Percentiles rank a stretch among this genome's conserved stretches.
These are phyloP conservation scores for Bothrops jararaca DNA, from an alignment of 2,113 vertebrate species.

Conservation along the genomic window DNA sequence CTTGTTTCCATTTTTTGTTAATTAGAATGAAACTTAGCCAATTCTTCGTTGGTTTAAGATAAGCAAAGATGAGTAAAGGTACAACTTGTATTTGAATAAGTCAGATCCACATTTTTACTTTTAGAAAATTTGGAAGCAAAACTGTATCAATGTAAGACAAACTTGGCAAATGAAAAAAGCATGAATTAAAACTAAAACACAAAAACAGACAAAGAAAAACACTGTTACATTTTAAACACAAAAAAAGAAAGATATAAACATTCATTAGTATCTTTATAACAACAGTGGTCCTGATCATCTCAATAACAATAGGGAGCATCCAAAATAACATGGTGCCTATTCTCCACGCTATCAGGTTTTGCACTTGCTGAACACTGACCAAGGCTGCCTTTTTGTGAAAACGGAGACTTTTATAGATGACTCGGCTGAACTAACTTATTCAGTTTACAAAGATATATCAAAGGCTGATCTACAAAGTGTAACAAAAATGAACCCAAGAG, in stretches of 20 bases:
- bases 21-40: constrained; percentile 53
- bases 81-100: not conserved
- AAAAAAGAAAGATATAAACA: constrained; percentile 48
- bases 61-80: constrained; percentile 61
- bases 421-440: not conserved
- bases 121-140: constrained; percentile 65
- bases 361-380: not conserved
- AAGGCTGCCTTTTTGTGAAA: not conserved
- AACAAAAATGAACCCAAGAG: not conserved
- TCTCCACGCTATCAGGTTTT: not conserved
- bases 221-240: constrained; percentile 61
- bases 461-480: not conserved
- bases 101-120: constrained; percentile 31
- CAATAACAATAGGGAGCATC: constrained; percentile 40
- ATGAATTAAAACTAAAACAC: constrained; percentile 64
- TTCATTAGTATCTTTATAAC: not conserved
- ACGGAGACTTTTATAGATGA: constrained; percentile 11
- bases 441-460: not conserved
- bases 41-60: constrained; percentile 50
- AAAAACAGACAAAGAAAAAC: constrained; percentile 64
- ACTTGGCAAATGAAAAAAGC: constrained; percentile 67
- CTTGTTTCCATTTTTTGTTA: constrained; percentile 52
- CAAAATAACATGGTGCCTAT: not conserved
- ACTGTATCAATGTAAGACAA: constrained; percentile 30
- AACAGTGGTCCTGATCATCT: constrained; percentile 2